Evolutionary conservation across 2,888 invertebrate species (phyloP), one percentile per base, ranked within the genome.

Genomic region (Baronia brevicornis): DNA sequence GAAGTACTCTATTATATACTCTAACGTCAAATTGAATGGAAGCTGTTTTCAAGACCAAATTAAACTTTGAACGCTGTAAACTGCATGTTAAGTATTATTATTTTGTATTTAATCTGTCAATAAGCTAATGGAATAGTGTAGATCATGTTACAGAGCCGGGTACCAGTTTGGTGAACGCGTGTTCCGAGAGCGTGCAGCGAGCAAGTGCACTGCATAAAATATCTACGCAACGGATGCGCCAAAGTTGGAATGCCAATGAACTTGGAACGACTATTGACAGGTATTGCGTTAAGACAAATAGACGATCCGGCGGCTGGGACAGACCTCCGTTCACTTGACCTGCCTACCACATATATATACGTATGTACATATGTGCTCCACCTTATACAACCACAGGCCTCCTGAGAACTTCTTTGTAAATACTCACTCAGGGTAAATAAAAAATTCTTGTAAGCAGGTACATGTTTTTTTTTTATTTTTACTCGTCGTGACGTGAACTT

Each of bases 221-320:
- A n/a, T 74, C 69, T 69, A 74, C 63, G 72, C 74, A 64, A 72
- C 70, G 64, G 68, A 71, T 74, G 74, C 77, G 78, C 79, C 68
- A 80, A 80, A 78, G 75, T 72, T 60, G 65, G 66, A 71, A 71
- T 77, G 82, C 75, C 80, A 82, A 75, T 80, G 82, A 80, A 82
- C 80, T 79, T 78, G 64, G 65, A 71, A 69, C 73, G 73, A 71
- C 68, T 78, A 78, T 82, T 78, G 80, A 82, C 80, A 77, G 75
- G 74, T 78, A 82, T 82, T 79, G 80, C 80, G 80, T 78, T 79
- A 80, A 82, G 69, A 80, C 80, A 80, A 80, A 82, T 71, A 82
- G 62, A 72, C 66, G 75, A 69, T 65, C 69, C 68, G 72, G 70
- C 72, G 69, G 62, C 72, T 70, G 62, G 72, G 71, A 66, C 69